A percentile compares a stretch with the other conserved stretches of the same genome.
Evolutionary conservation across 2,797 vertebrate species (phyloP).

Genomic region (Muraenolepis orangiensis): DNA sequence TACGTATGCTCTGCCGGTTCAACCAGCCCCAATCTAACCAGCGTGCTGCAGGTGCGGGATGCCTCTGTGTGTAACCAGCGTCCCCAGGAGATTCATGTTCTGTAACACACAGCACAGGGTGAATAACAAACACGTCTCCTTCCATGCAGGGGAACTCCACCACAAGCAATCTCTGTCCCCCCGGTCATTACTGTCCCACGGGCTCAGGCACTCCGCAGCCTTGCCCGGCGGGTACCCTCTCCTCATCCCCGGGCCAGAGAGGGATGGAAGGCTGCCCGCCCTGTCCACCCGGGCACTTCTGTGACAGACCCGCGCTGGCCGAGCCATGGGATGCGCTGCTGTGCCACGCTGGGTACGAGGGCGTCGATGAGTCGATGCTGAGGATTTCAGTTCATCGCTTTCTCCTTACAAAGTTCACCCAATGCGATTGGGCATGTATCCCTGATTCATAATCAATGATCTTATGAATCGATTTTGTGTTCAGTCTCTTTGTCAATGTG

Average conservation of each 20-base stretch:
- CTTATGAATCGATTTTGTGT: not conserved
- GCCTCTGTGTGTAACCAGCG: not conserved
- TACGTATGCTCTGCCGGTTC: constrained; percentile 81
- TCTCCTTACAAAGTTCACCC: not conserved
- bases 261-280: constrained; percentile 73
- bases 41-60: not conserved
- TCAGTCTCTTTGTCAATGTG: not conserved
- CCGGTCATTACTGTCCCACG: constrained; percentile 83
- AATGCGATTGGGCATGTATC: not conserved
- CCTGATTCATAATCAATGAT: not conserved
- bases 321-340: constrained; percentile 63
- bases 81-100: not conserved
- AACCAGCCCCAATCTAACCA: constrained; percentile 72
- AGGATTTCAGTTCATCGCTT: not conserved
- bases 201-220: constrained; percentile 78
- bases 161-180: constrained; percentile 77
- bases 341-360: constrained; percentile 82
- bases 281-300: constrained; percentile 82
- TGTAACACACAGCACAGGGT: not conserved
- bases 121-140: not conserved
- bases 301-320: constrained; percentile 73
- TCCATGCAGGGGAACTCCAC: constrained; percentile 75
- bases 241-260: constrained; percentile 71
- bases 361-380: constrained; percentile 1
- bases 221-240: constrained; percentile 82